phyloP scores from a whole-genome alignment of 2,113 vertebrate species.

The Tiliqua scincoides region DNA sequence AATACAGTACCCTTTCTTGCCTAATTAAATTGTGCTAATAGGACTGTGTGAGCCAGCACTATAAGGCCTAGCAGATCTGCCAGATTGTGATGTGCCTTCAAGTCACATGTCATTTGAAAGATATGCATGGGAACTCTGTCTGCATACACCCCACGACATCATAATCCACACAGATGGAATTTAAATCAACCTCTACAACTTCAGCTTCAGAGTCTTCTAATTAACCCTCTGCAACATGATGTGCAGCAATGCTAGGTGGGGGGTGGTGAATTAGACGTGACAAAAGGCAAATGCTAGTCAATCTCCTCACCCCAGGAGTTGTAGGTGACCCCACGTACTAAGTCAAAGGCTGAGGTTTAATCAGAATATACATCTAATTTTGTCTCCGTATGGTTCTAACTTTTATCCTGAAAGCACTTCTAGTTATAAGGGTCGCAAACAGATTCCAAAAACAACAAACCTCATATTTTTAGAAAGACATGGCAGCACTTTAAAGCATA shows the following conservation, averaged over 20 bases:
- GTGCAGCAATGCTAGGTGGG: background rate
- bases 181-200: constrained; percentile 52
- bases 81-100: constrained; percentile 24
- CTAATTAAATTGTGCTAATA: constrained; percentile 46
- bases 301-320: constrained; percentile 4
- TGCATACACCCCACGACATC: constrained; percentile 49
- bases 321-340: constrained; percentile 28
- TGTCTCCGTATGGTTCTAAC: constrained; percentile 35
- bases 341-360: background rate
- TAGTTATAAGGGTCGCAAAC: constrained; percentile 50
- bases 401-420: constrained; percentile 44
- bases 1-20: constrained; percentile 22
- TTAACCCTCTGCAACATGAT: constrained; percentile 37
- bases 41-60: background rate
- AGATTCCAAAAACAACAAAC: constrained; percentile 38
- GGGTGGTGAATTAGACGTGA: constrained; percentile 6
- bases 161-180: constrained; percentile 45
- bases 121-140: background rate
- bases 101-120: constrained; percentile 35
- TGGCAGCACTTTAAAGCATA: constrained; percentile 3
- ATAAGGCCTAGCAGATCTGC: constrained; percentile 25
- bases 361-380: constrained; percentile 32
- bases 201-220: constrained; percentile 52
- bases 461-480: constrained; percentile 20
- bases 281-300: background rate